Evolutionary conservation across 2,797 vertebrate species (phyloP).

Genomic region (Dendrocincla fuliginosa): DNA sequence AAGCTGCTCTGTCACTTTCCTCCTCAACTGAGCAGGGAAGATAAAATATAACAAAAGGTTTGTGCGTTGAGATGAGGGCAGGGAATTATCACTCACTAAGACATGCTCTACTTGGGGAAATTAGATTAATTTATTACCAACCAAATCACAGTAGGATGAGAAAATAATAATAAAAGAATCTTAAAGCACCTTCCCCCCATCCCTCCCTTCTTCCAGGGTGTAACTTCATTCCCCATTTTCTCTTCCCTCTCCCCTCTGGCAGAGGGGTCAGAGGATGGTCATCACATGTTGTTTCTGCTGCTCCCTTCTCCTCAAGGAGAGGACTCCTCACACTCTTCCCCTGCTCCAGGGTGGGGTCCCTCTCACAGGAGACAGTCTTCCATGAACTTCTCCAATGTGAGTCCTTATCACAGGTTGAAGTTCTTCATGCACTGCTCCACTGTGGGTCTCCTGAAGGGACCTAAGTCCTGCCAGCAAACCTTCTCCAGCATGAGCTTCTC

Average conservation of each 20-base stretch:
- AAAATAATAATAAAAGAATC: neutral
- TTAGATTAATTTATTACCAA: neutral
- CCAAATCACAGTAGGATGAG: neutral
- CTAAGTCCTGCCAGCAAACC: too few species aligned
- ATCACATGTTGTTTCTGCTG: neutral
- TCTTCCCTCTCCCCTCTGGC: neutral
- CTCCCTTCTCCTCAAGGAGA: neutral
- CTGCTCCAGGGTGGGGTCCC: neutral
- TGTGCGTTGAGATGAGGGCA: neutral
- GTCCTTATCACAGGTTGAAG: neutral
- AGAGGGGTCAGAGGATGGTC: accelerated
- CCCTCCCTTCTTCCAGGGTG: neutral
- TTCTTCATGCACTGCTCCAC: neutral
- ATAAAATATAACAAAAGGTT: neutral
- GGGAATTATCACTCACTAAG: neutral
- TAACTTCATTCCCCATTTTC: neutral
- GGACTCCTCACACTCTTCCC: neutral
- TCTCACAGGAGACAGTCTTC: neutral
- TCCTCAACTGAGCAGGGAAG: neutral
- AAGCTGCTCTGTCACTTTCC: neutral
- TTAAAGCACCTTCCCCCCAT: neutral
- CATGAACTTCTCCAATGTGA: neutral
- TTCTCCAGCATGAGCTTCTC: accelerated
- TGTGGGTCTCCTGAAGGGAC: accelerated
- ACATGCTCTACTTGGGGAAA: neutral